phyloP scores from a whole-genome alignment of 64 coral and sea anemone species.

The Platygyra sinensis region DNA sequence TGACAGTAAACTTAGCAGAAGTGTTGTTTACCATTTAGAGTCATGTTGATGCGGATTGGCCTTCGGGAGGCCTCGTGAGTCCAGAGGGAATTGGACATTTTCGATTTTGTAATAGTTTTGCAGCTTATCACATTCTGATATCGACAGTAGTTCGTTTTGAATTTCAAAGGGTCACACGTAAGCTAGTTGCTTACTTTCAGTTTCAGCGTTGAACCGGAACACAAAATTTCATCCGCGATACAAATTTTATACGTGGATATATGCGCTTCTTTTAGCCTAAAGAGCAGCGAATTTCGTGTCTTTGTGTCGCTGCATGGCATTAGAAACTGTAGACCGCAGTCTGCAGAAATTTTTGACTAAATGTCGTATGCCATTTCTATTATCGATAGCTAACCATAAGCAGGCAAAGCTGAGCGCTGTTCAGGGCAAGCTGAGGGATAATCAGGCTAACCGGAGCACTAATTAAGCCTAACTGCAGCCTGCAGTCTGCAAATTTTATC shows the following conservation, averaged over 20 bases:
- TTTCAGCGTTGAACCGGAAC: not conserved
- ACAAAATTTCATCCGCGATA: not conserved
- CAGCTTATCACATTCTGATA: slow-evolving; percentile 12
- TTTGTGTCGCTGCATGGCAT: no score
- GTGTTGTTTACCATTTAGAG: not conserved
- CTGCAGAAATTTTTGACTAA: no score
- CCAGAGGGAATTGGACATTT: slow-evolving; percentile 23
- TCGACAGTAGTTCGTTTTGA: slow-evolving; percentile 2
- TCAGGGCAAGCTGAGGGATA: no score
- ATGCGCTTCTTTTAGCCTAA: no score
- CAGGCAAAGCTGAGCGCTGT: no score
- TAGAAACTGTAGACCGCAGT: no score
- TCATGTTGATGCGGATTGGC: not conserved
- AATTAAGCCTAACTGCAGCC: no score
- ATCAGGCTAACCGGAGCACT: no score
- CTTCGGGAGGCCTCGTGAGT: not conserved
- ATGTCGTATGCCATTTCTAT: no score
- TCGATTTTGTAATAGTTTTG: not conserved
- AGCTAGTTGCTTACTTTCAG: not conserved
- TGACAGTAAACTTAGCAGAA: not conserved
- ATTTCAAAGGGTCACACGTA: slow-evolving; percentile 7
- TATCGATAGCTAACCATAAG: no score
- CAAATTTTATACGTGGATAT: not conserved
- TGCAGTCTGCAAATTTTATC: no score
- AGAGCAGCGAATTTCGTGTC: no score